Evolutionary conservation across 2,888 invertebrate genomes (phyloP).

Genomic region (Byasa hedistus): DNA sequence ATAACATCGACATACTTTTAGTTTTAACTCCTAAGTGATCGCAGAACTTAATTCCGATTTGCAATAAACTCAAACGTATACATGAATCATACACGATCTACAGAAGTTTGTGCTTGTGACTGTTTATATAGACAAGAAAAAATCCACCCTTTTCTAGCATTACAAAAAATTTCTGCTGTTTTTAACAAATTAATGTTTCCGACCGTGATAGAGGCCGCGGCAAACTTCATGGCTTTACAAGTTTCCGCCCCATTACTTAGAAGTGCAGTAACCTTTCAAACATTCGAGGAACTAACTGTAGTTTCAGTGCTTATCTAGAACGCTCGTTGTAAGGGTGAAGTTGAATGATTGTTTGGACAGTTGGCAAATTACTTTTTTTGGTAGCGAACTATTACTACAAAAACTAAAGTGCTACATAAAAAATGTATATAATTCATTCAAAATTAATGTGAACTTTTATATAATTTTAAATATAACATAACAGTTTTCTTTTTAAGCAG

Average conservation of each 20-base stretch:
- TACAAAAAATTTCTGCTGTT: conserved; percentile 44
- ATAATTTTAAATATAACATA: no score
- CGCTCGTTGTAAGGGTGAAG: conserved; percentile 8
- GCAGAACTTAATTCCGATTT: no score
- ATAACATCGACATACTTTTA: no score
- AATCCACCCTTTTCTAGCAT: background rate
- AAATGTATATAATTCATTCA: background rate
- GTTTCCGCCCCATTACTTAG: conserved; percentile 51
- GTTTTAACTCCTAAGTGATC: no score
- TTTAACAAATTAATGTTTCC: conserved; percentile 51
- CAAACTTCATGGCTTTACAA: conserved; percentile 54
- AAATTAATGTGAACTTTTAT: no score
- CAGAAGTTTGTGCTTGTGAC: no score
- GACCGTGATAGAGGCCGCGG: conserved; percentile 44
- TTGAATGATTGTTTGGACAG: conserved; percentile 6
- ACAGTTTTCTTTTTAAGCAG: no score
- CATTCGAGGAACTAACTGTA: conserved; percentile 36
- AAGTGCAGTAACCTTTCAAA: conserved; percentile 71
- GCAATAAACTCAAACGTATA: no score
- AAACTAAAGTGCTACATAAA: background rate
- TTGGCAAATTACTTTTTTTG: background rate
- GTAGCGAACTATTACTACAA: background rate
- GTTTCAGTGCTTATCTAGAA: conserved; percentile 23
- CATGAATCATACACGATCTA: no score
- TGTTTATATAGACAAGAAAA: background rate